Evolutionary conservation across 2,797 vertebrate genomes (phyloP), one percentile per base, ranked within the genome.

Genomic region (Coranthus polyacanthus): DNA sequence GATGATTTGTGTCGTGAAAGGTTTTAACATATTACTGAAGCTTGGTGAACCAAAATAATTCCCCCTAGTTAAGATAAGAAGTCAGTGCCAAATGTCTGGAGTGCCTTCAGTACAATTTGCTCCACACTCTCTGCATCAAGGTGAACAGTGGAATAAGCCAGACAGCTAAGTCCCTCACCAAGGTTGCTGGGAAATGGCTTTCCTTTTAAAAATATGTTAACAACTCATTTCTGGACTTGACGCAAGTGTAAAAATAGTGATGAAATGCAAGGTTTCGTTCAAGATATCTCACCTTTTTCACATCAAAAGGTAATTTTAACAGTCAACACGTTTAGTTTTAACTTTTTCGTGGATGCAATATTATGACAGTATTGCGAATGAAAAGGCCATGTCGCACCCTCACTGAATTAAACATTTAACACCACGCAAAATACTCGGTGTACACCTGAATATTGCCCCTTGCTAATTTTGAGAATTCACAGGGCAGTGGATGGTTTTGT

Each of bases 21-120:
- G 69, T 79, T 83, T 85, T 66, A 79, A 78, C 79, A 75, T 72
- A 54, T 76, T 58, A 78, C 65, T 58, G 68, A 78, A 55, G 81
- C 78, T 78, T 68, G 59, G 54, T 76, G 82, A 84, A 77, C 72
- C 82, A 80, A 78, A 85, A 79, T 82, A 72, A 86, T 83, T 71
- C 36, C 57, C 46, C 34, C 68, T 64, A 39, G 75, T 82, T 71
- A 46, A 72, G 71, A 83, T 61, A 77, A 72, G 47, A 64, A 71
- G 39, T 51, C 21, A 6, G 24, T 43, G 47, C 51, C 58, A 60
- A 36, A 34, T 55, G 44, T 78, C 68, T 72, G 50, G 18, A 72
- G 72, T 72, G 62, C 51, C 68, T 72, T 78, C 56, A 54, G 32
- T 32, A 50, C 41, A 18, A 29, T 77, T 66, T 18, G 3, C 60